Percentiles rank a stretch among this genome's conserved stretches.
phyloP scores from a whole-genome alignment of 2,888 invertebrate genomes.

The Cataglyphis livida region DNA sequence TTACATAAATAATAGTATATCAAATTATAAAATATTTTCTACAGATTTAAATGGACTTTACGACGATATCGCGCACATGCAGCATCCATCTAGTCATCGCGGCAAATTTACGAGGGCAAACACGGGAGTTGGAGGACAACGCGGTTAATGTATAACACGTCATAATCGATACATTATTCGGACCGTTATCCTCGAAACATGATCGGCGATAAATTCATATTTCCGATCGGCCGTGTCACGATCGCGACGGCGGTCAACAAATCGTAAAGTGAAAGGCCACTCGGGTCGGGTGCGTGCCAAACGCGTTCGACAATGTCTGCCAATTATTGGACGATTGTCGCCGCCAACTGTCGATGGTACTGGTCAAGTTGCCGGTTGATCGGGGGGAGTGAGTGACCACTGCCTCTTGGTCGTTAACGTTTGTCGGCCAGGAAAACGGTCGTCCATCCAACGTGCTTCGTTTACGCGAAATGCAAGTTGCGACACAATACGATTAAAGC shows the following conservation, averaged over 20 bases:
- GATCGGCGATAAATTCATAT: slow-evolving; percentile 84
- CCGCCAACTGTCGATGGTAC: slow-evolving; percentile 81
- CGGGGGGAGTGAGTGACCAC: slow-evolving; percentile 78
- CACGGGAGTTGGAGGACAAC: slow-evolving; percentile 57
- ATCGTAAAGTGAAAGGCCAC: slow-evolving; percentile 80
- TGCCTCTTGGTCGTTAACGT: slow-evolving; percentile 56
- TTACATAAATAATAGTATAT: not conserved
- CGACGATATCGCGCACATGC: not conserved
- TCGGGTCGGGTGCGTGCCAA: slow-evolving; percentile 34
- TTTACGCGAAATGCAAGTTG: slow-evolving; percentile 42
- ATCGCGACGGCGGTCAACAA: slow-evolving; percentile 79
- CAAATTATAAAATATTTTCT: not conserved
- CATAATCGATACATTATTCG: slow-evolving; percentile 33
- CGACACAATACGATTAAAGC: not conserved
- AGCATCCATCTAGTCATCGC: slow-evolving; percentile 66
- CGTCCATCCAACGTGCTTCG: not conserved
- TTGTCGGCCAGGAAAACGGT: slow-evolving; percentile 12
- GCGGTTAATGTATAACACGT: slow-evolving; percentile 10
- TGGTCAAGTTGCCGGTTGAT: slow-evolving; percentile 74
- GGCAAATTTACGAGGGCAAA: slow-evolving; percentile 81
- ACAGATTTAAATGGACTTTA: not conserved
- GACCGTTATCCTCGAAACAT: slow-evolving; percentile 73
- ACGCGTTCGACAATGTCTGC: slow-evolving; percentile 80
- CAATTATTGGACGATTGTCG: slow-evolving; percentile 83
- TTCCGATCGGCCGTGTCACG: slow-evolving; percentile 78